phyloP scores from a whole-genome alignment of 2,797 vertebrate genomes.

The Megaceryle alcyon region DNA sequence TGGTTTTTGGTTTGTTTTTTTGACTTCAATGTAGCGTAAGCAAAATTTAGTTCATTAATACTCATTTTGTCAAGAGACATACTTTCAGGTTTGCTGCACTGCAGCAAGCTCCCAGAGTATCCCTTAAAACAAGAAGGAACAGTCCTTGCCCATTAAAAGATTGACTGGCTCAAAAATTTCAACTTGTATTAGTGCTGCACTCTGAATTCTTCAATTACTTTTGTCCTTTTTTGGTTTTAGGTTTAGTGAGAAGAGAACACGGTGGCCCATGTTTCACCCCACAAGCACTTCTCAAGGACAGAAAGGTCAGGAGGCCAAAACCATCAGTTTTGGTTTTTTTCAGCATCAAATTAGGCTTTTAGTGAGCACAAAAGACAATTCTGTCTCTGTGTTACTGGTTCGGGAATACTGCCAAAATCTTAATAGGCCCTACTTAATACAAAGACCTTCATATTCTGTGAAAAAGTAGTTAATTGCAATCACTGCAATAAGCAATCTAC shows the following conservation, averaged over 20 bases:
- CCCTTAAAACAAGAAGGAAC: conserved; percentile 13
- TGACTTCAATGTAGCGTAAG: neutral
- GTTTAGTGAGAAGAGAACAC: neutral
- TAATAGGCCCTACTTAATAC: conserved; percentile 42
- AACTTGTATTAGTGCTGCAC: neutral
- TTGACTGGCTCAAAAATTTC: neutral
- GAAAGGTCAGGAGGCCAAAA: conserved; percentile 29
- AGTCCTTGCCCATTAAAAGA: neutral
- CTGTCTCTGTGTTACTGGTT: conserved; percentile 27
- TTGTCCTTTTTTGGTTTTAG: neutral
- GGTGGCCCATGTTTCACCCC: neutral
- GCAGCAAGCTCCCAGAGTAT: neutral
- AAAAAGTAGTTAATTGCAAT: neutral
- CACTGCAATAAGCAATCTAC: neutral
- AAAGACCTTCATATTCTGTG: conserved; percentile 30
- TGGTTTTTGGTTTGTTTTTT: neutral
- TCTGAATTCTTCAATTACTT: neutral
- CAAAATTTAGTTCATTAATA: neutral
- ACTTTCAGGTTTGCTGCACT: conserved; percentile 6
- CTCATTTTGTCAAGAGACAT: neutral
- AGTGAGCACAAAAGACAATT: conserved; percentile 38
- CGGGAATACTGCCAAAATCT: conserved; percentile 63
- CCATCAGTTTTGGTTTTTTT: neutral
- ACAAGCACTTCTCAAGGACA: conserved; percentile 4
- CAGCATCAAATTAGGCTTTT: conserved; percentile 46